phyloP scores from a whole-genome alignment of 1,140 invertebrate genomes.

The Drosophila orena region DNA sequence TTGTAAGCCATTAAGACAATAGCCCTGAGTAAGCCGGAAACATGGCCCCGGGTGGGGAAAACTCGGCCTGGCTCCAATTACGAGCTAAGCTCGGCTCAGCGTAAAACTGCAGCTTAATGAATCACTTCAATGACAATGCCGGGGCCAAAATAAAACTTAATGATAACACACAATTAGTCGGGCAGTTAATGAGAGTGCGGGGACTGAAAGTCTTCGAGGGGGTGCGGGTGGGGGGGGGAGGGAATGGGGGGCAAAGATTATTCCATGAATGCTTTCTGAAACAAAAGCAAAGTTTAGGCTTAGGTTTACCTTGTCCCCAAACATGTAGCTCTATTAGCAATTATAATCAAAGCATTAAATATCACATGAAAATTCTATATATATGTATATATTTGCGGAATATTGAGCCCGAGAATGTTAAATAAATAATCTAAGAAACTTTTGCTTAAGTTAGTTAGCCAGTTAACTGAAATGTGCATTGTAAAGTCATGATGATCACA shows the following conservation, averaged over 20 bases:
- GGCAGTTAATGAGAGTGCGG: constrained; percentile 34
- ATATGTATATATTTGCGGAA: too few species aligned
- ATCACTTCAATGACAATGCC: constrained; percentile 63
- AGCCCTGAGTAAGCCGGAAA: constrained; percentile 53
- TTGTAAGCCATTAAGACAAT: constrained; percentile 64
- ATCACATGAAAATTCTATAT: not conserved
- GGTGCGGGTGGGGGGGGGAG: too few species aligned
- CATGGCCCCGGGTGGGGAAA: constrained; percentile 21
- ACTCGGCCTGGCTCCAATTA: constrained; percentile 48
- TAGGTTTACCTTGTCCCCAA: constrained; percentile 17
- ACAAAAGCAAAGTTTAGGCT: not conserved
- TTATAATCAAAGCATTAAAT: not conserved
- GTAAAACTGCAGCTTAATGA: constrained; percentile 66
- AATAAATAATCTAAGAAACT: too few species aligned
- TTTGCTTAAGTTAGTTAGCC: too few species aligned
- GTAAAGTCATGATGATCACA: too few species aligned
- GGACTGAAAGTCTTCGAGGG: constrained; percentile 7
- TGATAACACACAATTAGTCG: constrained; percentile 34
- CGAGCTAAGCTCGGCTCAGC: constrained; percentile 45
- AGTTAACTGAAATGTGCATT: too few species aligned
- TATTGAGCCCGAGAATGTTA: too few species aligned
- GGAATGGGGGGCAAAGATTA: not conserved
- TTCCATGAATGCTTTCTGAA: constrained; percentile 10
- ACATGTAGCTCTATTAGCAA: constrained; percentile 10
- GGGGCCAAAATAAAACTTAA: constrained; percentile 37